These are phyloP conservation scores for Sprattus sprattus DNA, from an alignment of 2,113 vertebrate species.

Conservation along the genomic window DNA sequence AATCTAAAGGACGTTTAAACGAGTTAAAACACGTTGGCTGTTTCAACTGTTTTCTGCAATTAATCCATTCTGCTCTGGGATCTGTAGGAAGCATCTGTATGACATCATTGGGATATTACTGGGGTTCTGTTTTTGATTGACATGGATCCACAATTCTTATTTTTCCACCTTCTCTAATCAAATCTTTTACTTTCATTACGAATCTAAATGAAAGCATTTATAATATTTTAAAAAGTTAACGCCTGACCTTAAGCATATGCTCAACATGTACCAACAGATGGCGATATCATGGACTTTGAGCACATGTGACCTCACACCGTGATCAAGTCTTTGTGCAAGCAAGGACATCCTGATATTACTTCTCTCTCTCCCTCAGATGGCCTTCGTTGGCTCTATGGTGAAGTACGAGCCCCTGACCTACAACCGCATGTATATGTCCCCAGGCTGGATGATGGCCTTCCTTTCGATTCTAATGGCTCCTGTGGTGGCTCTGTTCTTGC, in stretches of 20 bases:
- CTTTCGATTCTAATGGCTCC: conserved; percentile 54
- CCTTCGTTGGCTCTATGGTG: conserved; percentile 51
- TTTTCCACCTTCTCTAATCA: too few relatives aligned
- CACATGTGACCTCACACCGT: background rate
- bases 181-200: too few relatives aligned
- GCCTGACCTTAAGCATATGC: background rate
- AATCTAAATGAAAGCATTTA: too few relatives aligned
- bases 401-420: conserved; percentile 52
- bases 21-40: background rate
- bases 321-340: background rate
- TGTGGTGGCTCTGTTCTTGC: background rate
- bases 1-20: too few relatives aligned
- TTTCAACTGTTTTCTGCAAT: background rate
- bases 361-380: conserved; percentile 39
- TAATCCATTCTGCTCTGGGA: background rate
- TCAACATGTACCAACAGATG: background rate
- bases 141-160: too few relatives aligned
- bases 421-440: conserved; percentile 45
- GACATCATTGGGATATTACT: conserved; percentile 70
- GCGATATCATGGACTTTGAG: background rate
- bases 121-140: conserved; percentile 55
- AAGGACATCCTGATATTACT: background rate
- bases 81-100: conserved; percentile 50
- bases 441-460: conserved; percentile 50
- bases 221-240: background rate